Conservation (phyloP, 2,888 invertebrate genomes). For the Thymelicus acteon region DNA sequence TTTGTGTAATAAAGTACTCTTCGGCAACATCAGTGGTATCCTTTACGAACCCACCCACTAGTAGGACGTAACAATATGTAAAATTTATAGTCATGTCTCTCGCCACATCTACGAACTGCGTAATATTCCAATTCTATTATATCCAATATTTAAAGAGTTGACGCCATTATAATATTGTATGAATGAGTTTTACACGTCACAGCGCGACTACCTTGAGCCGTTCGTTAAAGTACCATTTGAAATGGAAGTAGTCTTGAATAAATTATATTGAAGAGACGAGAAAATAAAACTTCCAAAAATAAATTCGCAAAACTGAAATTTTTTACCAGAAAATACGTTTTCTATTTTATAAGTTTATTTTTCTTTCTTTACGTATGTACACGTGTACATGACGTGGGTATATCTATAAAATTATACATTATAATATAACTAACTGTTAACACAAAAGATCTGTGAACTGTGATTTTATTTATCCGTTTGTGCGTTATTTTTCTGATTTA, state of each 20-base stretch:
- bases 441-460: no score
- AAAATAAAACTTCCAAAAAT: not conserved
- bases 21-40: no score
- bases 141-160: slow-evolving; percentile 10
- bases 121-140: not conserved
- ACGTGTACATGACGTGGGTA: no score
- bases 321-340: not conserved
- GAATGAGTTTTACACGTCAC: not conserved
- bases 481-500: no score
- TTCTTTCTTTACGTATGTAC: no score
- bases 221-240: slow-evolving; percentile 4
- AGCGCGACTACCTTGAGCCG: slow-evolving; percentile 2
- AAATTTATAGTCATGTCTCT: slow-evolving; percentile 6
- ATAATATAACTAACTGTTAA: no score
- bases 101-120: not conserved
- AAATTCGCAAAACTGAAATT: slow-evolving; percentile 10
- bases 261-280: slow-evolving; percentile 5
- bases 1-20: no score
- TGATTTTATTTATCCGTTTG: no score
- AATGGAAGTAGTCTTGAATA: slow-evolving; percentile 10
- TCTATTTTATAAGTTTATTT: no score
- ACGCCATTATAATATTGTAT: not conserved
- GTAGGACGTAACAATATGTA: no score
- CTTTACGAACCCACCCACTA: no score
- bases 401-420: no score